Evolutionary conservation across 2,888 invertebrate species (phyloP), one percentile per base, ranked within the genome.

Genomic region (Epistrophe grossulariae): DNA sequence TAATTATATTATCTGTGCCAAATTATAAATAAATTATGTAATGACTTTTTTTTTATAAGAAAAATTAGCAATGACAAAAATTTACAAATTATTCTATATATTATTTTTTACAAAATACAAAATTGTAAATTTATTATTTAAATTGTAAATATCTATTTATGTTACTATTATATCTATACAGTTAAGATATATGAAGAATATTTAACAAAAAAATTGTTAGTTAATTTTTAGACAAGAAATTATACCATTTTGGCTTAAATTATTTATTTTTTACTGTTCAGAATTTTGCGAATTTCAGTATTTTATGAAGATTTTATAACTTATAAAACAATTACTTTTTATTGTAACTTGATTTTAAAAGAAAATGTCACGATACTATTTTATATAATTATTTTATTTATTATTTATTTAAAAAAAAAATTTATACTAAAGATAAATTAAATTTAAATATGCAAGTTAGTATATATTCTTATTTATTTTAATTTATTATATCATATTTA

Each of bases 401-500:
- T 19, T 17, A 59, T 59, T 59, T 59, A 59, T 59, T 59, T 0
- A 38, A 6, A 60, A 9, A 31, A 9, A 28, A 28, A 38, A 0
- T 9, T 0, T 11, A 38, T n/a, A n/a, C 8, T 28, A 6, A 35
- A n/a, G n/a, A 57, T 7, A 57, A 31, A 35, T 38, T 38, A 17
- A n/a, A 19, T 60, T 38, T 19, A 40, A 31, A 8, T 17, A 24
- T 24, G 9, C 24, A 40, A 38, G 19, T 6, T 15, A 7, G 4
- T 15, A 8, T 24, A 2, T 43, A 11, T 19, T 19, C 15, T 43
- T 62, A 62, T 62, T 62, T 62, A 43, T 62, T 24, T 43, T 62
- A 31, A 43, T 62, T 62, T 40, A 43, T 62, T 43, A 24, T 43
- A 31, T 31, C 31, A 5, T 62, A 62, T 62, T 62, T 62, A 62